Conservation (phyloP, 2,113 vertebrate species). For the Macquaria australasica region DNA sequence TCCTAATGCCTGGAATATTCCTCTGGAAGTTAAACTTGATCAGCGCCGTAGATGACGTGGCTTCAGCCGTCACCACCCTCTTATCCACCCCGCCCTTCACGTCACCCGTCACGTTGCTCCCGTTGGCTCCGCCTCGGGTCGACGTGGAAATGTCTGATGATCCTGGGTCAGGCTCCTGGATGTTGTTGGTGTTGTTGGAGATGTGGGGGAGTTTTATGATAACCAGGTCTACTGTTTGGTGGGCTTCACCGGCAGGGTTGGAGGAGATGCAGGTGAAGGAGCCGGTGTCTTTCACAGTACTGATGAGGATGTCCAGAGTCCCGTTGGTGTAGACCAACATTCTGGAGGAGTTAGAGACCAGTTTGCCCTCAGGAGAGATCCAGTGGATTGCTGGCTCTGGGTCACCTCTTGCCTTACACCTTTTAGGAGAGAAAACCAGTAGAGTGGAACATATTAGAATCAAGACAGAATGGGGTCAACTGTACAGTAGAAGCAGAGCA, state of each 20-base stretch:
- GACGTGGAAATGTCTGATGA: constrained; percentile 98
- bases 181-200: constrained; percentile 97
- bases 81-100: constrained; percentile 92
- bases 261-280: constrained; percentile 98
- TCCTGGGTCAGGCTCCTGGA: constrained; percentile 95
- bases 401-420: constrained; percentile 96
- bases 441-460: constrained; percentile 29
- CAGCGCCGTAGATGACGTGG: constrained; percentile 94
- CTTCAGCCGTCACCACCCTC: constrained; percentile 94
- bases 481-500: constrained; percentile 4
- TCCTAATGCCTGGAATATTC: constrained; percentile 98
- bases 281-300: constrained; percentile 96
- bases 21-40: constrained; percentile 99
- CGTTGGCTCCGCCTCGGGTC: constrained; percentile 92
- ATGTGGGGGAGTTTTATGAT: constrained; percentile 98
- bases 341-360: constrained; percentile 95
- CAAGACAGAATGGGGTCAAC: constrained; percentile 25
- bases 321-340: constrained; percentile 94
- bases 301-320: constrained; percentile 97
- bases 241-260: constrained; percentile 96
- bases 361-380: constrained; percentile 97
- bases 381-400: constrained; percentile 97
- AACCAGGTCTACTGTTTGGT: constrained; percentile 91
- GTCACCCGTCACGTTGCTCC: constrained; percentile 93
- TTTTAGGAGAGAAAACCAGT: constrained; percentile 17